A percentile compares a stretch with the other conserved stretches of the same genome.
Conservation (phyloP, 2,113 vertebrate genomes). For the Brienomyrus longianalis region DNA sequence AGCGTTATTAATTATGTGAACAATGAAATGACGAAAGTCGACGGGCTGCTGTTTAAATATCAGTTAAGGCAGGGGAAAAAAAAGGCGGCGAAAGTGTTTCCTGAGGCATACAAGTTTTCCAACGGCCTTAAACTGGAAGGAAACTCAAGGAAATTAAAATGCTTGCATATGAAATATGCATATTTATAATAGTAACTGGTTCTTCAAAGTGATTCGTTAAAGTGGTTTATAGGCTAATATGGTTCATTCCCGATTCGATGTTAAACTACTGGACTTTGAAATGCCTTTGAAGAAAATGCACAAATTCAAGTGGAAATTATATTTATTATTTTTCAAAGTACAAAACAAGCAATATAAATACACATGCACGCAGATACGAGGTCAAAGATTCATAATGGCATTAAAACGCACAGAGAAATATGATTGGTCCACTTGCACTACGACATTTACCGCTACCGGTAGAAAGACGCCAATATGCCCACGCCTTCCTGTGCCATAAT, state of each 20-base stretch:
- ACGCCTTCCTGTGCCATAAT: background rate
- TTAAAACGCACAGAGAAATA: background rate
- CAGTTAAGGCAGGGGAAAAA: background rate
- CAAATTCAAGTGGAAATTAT: background rate
- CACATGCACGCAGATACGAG: background rate
- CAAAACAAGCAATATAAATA: conserved; percentile 9
- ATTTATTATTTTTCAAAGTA: background rate
- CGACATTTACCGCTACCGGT: background rate
- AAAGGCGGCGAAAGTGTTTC: background rate
- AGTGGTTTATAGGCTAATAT: background rate
- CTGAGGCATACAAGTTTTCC: background rate
- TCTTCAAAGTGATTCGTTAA: background rate
- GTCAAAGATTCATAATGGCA: background rate
- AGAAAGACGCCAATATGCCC: background rate
- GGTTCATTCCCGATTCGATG: background rate
- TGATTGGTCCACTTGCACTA: background rate
- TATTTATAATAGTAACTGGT: background rate
- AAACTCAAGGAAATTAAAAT: background rate
- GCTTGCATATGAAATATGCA: background rate
- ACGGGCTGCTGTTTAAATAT: background rate
- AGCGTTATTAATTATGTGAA: background rate
- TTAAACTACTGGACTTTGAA: background rate
- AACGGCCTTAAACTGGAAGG: background rate
- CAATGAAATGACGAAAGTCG: background rate
- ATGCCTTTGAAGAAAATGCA: background rate